Conservation (phyloP, 2,113 vertebrate species). For the Polyodon spathula region DNA sequence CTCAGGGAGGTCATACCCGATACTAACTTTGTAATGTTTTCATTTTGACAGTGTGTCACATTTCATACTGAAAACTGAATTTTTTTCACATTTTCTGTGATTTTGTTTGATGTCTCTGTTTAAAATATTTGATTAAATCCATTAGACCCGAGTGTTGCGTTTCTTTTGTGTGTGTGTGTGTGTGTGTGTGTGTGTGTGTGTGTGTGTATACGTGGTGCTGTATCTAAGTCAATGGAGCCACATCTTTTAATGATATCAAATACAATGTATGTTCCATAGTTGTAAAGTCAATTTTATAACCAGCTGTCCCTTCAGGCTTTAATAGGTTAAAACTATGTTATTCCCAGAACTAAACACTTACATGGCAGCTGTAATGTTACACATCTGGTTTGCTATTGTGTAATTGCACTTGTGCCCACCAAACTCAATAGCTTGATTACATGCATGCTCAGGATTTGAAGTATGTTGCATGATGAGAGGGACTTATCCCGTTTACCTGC, state of each 20-base stretch:
- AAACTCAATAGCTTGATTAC: constrained; percentile 33
- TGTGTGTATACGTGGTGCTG: no score
- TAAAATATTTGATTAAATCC: no score
- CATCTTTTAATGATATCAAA: not conserved
- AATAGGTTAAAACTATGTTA: constrained; percentile 26
- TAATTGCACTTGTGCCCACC: constrained; percentile 27
- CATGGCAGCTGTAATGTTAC: constrained; percentile 21
- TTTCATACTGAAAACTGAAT: no score
- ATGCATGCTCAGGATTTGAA: constrained; percentile 25
- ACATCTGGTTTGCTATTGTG: constrained; percentile 21
- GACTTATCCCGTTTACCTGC: constrained; percentile 28
- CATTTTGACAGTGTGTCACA: no score
- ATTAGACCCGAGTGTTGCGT: no score
- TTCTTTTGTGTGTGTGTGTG: no score
- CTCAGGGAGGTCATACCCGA: no score
- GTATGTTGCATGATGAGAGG: constrained; percentile 25
- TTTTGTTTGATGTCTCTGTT: no score
- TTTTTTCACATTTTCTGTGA: no score
- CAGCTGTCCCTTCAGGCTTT: constrained; percentile 18
- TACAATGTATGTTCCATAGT: constrained; percentile 14
- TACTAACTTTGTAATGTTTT: no score
- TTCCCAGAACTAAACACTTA: constrained; percentile 14
- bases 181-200: no score
- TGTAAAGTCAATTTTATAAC: constrained; percentile 20
- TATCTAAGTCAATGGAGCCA: no score